Percentiles rank a stretch among this genome's conserved stretches.
Conservation (phyloP, 2,888 invertebrate genomes). For the Folsomia candida region DNA sequence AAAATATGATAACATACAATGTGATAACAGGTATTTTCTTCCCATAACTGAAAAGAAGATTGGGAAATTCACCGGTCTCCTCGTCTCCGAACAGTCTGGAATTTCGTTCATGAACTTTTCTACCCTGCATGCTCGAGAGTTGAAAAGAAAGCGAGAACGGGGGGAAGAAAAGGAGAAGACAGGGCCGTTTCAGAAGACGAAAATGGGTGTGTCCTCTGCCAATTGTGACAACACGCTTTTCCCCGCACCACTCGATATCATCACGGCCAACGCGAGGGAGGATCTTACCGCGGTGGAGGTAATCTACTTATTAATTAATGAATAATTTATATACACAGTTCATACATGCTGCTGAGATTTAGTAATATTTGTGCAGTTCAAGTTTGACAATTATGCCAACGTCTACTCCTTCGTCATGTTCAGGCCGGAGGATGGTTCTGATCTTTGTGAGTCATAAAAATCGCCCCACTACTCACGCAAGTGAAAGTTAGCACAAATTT, state of each 20-base stretch:
- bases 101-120: constrained; percentile 8
- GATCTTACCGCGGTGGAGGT: constrained; percentile 8
- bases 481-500: background rate
- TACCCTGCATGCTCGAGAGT: background rate
- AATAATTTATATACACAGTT: too few species aligned
- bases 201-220: background rate
- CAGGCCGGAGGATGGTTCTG: constrained; percentile 25
- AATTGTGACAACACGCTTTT: background rate
- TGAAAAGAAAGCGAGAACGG: background rate
- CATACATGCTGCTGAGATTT: too few species aligned
- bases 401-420: constrained; percentile 28
- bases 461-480: too few species aligned
- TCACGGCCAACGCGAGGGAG: background rate
- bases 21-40: background rate
- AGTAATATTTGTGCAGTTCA: too few species aligned
- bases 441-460: constrained; percentile 14
- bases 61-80: background rate
- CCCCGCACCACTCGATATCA: constrained; percentile 22
- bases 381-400: constrained; percentile 13
- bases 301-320: too few species aligned
- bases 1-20: too few species aligned
- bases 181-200: background rate
- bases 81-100: background rate
- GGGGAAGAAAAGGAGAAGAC: background rate
- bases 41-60: background rate